phyloP scores from a whole-genome alignment of 2,797 vertebrate genomes.

The Molothrus ater region DNA sequence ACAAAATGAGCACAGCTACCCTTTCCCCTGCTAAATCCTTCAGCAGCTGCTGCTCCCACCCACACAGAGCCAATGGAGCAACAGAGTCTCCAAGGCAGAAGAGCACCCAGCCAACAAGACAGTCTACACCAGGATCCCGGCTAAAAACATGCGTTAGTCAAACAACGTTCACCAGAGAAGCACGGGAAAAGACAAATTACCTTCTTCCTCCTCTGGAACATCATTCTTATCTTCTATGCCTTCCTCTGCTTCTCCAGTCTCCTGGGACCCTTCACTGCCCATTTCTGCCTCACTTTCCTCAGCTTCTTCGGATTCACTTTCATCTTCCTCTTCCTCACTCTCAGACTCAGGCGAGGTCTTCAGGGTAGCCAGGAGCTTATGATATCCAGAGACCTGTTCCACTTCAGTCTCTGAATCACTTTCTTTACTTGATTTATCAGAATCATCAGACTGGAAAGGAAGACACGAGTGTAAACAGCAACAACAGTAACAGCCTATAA shows the following conservation, averaged over 20 bases:
- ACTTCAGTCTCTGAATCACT: conserved; percentile 78
- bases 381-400: conserved; percentile 85
- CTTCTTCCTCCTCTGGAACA: neutral
- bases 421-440: conserved; percentile 78
- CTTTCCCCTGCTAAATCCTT: neutral
- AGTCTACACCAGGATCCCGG: neutral
- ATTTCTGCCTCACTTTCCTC: conserved; percentile 34
- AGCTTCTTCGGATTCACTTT: conserved; percentile 75
- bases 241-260: neutral
- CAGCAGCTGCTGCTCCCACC: conserved; percentile 33
- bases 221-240: neutral
- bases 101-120: neutral
- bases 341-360: conserved; percentile 69
- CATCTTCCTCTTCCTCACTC: conserved; percentile 78
- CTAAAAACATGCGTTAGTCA: neutral
- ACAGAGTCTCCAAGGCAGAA: neutral
- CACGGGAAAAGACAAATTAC: conserved; percentile 13
- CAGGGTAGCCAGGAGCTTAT: conserved; percentile 88
- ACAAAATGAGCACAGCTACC: neutral
- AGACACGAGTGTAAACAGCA: neutral
- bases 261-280: neutral
- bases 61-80: neutral
- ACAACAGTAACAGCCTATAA: neutral
- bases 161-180: neutral
- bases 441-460: conserved; percentile 79